Evolutionary conservation across 2,888 invertebrate species (phyloP).

Genomic region (Muschampia plurimacula): DNA sequence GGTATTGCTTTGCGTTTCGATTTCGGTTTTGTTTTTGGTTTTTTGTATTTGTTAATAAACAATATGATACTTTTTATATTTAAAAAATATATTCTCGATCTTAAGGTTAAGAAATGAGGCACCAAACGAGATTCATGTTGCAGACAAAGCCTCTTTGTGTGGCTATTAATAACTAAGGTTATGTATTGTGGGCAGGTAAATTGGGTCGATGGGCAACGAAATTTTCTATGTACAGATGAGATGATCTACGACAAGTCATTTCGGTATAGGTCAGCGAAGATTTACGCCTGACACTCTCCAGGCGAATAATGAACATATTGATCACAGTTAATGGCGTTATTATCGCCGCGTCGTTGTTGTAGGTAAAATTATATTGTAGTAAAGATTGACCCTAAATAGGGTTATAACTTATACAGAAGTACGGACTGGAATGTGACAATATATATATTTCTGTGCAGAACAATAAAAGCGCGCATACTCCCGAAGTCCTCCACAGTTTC

Average conservation of each 20-base stretch:
- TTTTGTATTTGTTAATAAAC: too few species aligned
- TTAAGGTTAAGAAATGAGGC: not conserved
- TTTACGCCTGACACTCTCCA: not conserved
- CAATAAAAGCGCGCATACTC: too few species aligned
- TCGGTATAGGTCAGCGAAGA: constrained; percentile 6
- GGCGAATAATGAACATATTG: not conserved
- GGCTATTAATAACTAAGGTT: constrained; percentile 34
- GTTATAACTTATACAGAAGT: too few species aligned
- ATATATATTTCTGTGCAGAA: too few species aligned
- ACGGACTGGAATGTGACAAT: too few species aligned
- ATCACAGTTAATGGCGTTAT: not conserved
- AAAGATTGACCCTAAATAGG: not conserved
- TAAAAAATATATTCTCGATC: not conserved
- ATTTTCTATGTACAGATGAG: constrained; percentile 12
- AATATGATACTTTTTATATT: too few species aligned
- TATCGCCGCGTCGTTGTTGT: not conserved
- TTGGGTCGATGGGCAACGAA: constrained; percentile 30
- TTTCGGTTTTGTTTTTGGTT: too few species aligned
- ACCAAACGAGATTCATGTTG: constrained; percentile 16
- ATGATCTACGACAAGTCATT: constrained; percentile 15
- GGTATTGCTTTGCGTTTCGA: too few species aligned
- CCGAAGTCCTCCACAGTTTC: too few species aligned
- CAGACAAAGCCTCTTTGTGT: constrained; percentile 33
- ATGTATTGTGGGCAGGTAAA: constrained; percentile 32
- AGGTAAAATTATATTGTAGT: not conserved